Conservation (phyloP, 2,888 invertebrate species). For the Alcis repandata region DNA sequence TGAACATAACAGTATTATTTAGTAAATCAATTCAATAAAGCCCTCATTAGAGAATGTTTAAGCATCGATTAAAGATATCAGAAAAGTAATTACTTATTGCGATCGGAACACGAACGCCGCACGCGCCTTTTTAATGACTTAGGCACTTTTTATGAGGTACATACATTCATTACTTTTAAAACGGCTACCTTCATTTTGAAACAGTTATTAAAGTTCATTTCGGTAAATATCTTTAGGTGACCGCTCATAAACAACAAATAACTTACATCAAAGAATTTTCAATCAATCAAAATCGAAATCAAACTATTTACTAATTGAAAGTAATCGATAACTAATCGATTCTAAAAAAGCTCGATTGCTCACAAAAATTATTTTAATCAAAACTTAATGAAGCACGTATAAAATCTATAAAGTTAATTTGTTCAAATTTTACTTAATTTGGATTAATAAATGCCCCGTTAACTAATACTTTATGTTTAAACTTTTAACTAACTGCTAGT, state of each 20-base stretch:
- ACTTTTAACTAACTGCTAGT: slow-evolving; percentile 55
- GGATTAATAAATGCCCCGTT: slow-evolving; percentile 42
- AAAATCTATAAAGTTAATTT: slow-evolving; percentile 35
- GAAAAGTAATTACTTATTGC: slow-evolving; percentile 15
- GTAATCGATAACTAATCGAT: slow-evolving; percentile 26
- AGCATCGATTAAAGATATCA: slow-evolving; percentile 10
- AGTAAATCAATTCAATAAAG: background rate
- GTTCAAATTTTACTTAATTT: slow-evolving; percentile 36
- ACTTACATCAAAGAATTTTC: slow-evolving; percentile 26
- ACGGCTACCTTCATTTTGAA: background rate
- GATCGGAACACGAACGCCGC: slow-evolving; percentile 9
- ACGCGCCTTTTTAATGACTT: slow-evolving; percentile 20
- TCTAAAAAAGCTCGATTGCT: slow-evolving; percentile 25
- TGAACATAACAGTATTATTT: background rate
- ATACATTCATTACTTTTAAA: background rate
- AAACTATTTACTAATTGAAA: slow-evolving; percentile 37
- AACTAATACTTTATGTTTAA: slow-evolving; percentile 36
- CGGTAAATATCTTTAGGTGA: slow-evolving; percentile 13
- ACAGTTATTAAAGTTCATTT: slow-evolving; percentile 13
- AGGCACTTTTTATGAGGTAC: background rate
- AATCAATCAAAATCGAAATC: slow-evolving; percentile 30
- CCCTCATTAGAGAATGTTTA: background rate
- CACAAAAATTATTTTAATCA: slow-evolving; percentile 30
- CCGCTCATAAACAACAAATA: slow-evolving; percentile 13
- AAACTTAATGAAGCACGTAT: slow-evolving; percentile 33